Percentiles rank a stretch among this genome's conserved stretches.
These are phyloP conservation scores for Stichodactyla mertensii DNA, from an alignment of 64 coral and sea anemone genomes.

Conservation along the genomic window DNA sequence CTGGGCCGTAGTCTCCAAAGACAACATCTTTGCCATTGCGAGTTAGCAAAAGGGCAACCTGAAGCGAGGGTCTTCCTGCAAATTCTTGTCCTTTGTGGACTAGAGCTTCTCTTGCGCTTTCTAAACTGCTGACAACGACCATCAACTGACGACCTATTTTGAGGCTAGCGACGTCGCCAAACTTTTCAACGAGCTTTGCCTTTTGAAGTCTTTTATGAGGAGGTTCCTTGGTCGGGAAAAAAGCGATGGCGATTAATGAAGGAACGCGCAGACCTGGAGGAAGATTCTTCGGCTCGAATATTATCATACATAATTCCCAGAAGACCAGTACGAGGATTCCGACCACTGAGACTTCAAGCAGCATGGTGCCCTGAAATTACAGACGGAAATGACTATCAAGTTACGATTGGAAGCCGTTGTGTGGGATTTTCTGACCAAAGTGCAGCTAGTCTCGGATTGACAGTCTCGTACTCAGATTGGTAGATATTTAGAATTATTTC, in stretches of 20 bases:
- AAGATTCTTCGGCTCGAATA: too few relatives aligned
- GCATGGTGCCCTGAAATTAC: too few relatives aligned
- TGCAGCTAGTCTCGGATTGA: too few relatives aligned
- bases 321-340: too few relatives aligned
- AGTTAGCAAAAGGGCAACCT: background rate
- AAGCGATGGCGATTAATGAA: background rate
- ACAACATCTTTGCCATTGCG: background rate
- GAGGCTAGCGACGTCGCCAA: slow-evolving; percentile 42
- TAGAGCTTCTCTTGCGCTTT: background rate
- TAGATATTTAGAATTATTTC: too few relatives aligned
- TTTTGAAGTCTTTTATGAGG: background rate
- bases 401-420: too few relatives aligned
- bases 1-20: background rate
- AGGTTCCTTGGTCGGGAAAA: background rate
- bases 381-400: too few relatives aligned
- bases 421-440: too few relatives aligned
- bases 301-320: too few relatives aligned
- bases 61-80: background rate
- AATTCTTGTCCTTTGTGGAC: background rate
- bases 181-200: slow-evolving; percentile 29
- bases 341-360: too few relatives aligned
- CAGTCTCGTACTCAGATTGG: too few relatives aligned
- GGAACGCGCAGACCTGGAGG: background rate
- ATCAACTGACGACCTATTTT: slow-evolving; percentile 54
- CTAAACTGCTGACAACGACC: background rate